These are phyloP conservation scores for Carcharodon carcharias DNA, from an alignment of 2,797 vertebrate genomes.

Conservation along the genomic window DNA sequence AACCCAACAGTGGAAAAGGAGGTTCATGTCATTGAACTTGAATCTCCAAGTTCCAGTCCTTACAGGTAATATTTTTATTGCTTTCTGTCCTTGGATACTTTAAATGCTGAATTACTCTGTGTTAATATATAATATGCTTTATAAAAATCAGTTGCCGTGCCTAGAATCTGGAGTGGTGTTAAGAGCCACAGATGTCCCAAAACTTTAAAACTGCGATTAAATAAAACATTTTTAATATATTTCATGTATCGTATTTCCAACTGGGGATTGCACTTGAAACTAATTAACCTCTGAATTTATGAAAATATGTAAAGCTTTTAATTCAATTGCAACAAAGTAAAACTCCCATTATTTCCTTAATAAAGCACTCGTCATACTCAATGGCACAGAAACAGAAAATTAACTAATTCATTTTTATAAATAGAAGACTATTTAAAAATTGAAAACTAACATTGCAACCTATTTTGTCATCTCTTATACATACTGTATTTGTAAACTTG, in stretches of 20 bases:
- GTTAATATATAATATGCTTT: neutral
- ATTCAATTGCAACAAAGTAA: neutral
- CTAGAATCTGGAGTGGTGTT: neutral
- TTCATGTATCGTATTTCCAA: neutral
- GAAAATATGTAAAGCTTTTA: neutral
- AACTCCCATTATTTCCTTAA: neutral
- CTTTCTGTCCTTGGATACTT: neutral
- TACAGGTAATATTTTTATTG: constrained; percentile 56
- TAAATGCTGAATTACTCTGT: neutral
- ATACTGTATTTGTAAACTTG: neutral
- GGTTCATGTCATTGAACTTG: constrained; percentile 87
- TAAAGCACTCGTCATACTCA: neutral
- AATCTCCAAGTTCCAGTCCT: constrained; percentile 81
- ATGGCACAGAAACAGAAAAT: neutral
- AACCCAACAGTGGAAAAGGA: constrained; percentile 62
- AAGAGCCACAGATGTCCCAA: neutral
- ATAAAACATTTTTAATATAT: neutral
- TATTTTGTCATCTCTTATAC: neutral
- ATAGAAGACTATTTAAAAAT: neutral
- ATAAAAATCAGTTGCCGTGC: neutral
- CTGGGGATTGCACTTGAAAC: neutral
- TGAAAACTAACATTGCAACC: neutral
- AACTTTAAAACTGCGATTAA: neutral
- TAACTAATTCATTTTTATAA: neutral
- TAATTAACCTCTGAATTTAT: neutral